Base-by-base conservation (phyloP, 1,140 invertebrate genomes). In the Philopotamus ludificatus region DNA sequence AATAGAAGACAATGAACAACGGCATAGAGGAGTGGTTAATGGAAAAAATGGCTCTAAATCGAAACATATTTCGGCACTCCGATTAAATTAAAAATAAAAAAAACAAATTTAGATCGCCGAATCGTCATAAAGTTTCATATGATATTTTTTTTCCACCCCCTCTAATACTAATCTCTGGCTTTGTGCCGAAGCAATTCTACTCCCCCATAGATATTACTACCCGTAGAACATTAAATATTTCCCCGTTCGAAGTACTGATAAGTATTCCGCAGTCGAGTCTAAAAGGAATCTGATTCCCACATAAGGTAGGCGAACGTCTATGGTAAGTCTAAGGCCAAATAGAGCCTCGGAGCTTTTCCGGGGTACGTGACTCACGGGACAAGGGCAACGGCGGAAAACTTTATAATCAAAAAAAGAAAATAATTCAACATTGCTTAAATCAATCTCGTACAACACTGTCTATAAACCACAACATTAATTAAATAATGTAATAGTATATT, bases 221-320 rank as follows among this genome's bases (percentile, higher is more conserved):
- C 64, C 55, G 57, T 25, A 20, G 53, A 58, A 58, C 63, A 65
- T 65, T 60, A 66, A 59, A 66, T 69, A 69, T 69, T 66, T 69
- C 59, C 67, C 63, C 67, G 63, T 65, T 66, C 67, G 42, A 42
- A 63, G 53, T 67, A 63, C 59, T 65, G 67, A 65, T 69, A 69
- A 69, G 63, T 69, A 69, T 69, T 69, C 67, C 59, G 44, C 44
- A 41, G 63, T 53, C 50, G 41, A 63, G 63, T 65, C 57, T 57
- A 57, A 61, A 61, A 69, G 67, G 67, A 69, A 69, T 69, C 67
- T 69, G 67, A 69, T 63, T 59, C 60, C 62, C 47, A 53, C 60
- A 63, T 65, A 65, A 63, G 57, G 60, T 34, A 28, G 54, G 41
- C 59, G 53, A 61, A 61, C 44, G 44, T 61, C 59, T 49, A 41